Evolutionary conservation across 2,113 vertebrate species (phyloP).

Genomic region (Pelodiscus sinensis): DNA sequence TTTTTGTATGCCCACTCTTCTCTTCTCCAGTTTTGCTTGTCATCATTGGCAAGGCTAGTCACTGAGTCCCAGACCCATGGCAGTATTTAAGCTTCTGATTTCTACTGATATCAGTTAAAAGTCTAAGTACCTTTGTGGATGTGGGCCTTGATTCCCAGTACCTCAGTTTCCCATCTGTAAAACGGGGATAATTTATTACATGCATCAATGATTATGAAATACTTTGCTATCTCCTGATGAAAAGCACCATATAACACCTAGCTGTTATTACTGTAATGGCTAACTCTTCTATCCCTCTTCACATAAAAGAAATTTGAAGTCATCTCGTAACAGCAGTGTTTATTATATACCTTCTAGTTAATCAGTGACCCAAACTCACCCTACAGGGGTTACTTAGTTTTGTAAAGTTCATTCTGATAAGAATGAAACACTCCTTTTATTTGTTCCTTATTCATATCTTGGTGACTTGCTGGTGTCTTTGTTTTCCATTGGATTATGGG

Average conservation of each 20-base stretch:
- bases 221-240: background rate
- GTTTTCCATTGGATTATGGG: background rate
- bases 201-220: background rate
- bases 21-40: background rate
- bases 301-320: background rate
- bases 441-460: background rate
- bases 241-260: background rate
- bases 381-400: background rate
- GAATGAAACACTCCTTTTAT: background rate
- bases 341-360: background rate
- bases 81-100: too few relatives aligned
- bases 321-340: background rate
- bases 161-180: background rate
- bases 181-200: background rate
- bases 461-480: background rate
- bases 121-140: background rate
- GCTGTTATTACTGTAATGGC: background rate
- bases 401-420: background rate
- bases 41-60: background rate
- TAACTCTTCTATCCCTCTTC: background rate
- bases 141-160: background rate
- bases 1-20: background rate
- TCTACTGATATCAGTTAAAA: too few relatives aligned
- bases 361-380: background rate
- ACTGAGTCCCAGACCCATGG: background rate